Base-by-base conservation (phyloP, 2,797 vertebrate genomes). In the Rousettus madagascariensis region DNA sequence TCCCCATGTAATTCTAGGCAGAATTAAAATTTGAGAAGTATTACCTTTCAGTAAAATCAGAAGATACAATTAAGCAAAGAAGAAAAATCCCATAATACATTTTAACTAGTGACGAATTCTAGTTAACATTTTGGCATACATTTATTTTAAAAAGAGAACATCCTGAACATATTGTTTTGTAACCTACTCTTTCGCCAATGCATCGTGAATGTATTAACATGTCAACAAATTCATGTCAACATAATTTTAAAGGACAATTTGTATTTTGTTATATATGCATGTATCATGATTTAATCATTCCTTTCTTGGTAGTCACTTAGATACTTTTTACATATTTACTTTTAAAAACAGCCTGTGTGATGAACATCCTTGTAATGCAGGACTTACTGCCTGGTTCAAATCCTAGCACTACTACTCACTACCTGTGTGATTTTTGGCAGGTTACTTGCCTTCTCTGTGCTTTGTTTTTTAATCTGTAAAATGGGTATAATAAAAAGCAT, bases 391-490 rank as follows among this genome's bases (percentile, higher is more conserved):
- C 51, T 41, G 16, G 22, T 66, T 94, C 49, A 82, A 85, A 46
- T 63, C 8, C 43, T 55, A 82, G 57, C 13, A 78, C 24, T 71
- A 63, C 4, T 13, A 36, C 19, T 84, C 85, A 82, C 0, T 65
- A 84, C 59, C 69, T 84, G 8, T 59, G 84, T 69, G 65, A 87
- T 15, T 3, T 84, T 66, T 55, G 33, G 20, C 28, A 51, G 33
- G 7, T 74, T 87, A 68, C 28, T 72, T 82, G 83, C 66, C 10
- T 68, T 78, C 36, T 87, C 30, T 80, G 38, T 65, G 69, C 30
- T 90, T 82, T 49, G 36, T 72, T 96, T 46, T 94, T 36, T 94
- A 19, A 63, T 41, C 53, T 90, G 53, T 85, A 75, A 94, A 90
- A 51, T n/a, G 5, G 5, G 24, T 15, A 30, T 51, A 84, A 86